These are phyloP conservation scores for Ecdyonurus torrentis DNA, from an alignment of 2,888 invertebrate genomes.

Conservation along the genomic window DNA sequence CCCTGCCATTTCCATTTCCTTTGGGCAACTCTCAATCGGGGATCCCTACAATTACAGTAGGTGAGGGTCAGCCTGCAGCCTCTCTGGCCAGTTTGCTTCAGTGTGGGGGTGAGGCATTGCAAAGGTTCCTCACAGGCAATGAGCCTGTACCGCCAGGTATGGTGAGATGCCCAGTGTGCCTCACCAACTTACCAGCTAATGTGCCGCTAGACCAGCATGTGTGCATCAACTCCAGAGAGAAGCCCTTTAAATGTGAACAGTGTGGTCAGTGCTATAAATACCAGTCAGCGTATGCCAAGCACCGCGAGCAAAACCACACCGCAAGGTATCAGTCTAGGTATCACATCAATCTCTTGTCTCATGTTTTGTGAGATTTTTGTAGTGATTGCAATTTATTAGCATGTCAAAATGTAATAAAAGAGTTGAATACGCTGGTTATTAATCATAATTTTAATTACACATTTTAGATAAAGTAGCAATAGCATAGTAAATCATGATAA, in stretches of 20 bases:
- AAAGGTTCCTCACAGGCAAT: slow-evolving; percentile 21
- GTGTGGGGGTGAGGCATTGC: slow-evolving; percentile 22
- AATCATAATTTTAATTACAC: too few relatives aligned
- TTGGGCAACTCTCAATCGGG: slow-evolving; percentile 30
- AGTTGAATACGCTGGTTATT: too few relatives aligned
- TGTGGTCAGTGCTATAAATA: slow-evolving; percentile 83
- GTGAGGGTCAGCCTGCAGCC: slow-evolving; percentile 15
- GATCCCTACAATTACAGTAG: slow-evolving; percentile 11
- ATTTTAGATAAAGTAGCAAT: too few relatives aligned
- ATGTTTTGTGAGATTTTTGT: too few relatives aligned
- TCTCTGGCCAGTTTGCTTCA: slow-evolving; percentile 22
- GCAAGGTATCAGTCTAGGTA: too few relatives aligned
- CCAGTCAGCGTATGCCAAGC: slow-evolving; percentile 67
- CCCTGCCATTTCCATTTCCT: slow-evolving; percentile 38
- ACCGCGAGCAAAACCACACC: slow-evolving; percentile 77
- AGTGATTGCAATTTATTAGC: too few relatives aligned
- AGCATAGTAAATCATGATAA: too few relatives aligned
- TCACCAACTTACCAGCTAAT: slow-evolving; percentile 73
- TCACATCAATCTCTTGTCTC: too few relatives aligned
- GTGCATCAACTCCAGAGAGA: slow-evolving; percentile 64
- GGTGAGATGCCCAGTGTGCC: slow-evolving; percentile 62
- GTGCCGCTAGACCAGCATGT: slow-evolving; percentile 77
- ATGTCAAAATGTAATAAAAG: too few relatives aligned
- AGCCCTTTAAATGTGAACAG: slow-evolving; percentile 81
- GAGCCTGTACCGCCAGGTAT: slow-evolving; percentile 16